These are phyloP conservation scores for Chrysopa pallens DNA, from an alignment of 1,140 invertebrate genomes.

Conservation along the genomic window DNA sequence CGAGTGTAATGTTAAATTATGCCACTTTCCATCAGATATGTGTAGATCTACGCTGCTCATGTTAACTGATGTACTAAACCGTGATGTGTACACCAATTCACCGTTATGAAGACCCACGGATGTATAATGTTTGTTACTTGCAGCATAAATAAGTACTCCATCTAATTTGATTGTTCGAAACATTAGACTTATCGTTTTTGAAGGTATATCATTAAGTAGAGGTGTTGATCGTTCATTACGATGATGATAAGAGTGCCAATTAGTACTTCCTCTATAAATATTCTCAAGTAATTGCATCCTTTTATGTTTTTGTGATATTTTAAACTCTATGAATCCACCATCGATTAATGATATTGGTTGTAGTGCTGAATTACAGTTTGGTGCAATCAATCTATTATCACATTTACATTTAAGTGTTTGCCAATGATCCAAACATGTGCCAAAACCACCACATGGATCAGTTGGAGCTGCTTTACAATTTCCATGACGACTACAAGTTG, in stretches of 20 bases:
- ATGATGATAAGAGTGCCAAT: constrained; percentile 35
- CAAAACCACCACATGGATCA: constrained; percentile 41
- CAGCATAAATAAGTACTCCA: constrained; percentile 64
- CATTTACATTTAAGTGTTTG: constrained; percentile 50
- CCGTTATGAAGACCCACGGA: constrained; percentile 55
- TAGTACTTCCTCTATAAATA: constrained; percentile 50
- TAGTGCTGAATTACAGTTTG: constrained; percentile 59
- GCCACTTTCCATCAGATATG: constrained; percentile 68
- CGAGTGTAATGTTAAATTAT: constrained; percentile 58
- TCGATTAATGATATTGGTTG: constrained; percentile 59
- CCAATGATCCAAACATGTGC: constrained; percentile 72
- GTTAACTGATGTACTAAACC: constrained; percentile 56
- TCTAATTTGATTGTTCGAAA: constrained; percentile 61
- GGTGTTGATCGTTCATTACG: constrained; percentile 13
- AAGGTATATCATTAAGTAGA: constrained; percentile 18
- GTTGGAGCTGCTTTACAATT: constrained; percentile 29
- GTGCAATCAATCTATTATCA: constrained; percentile 45
- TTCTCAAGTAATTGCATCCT: constrained; percentile 67
- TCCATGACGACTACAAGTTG: constrained; percentile 52
- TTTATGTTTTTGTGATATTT: constrained; percentile 64
- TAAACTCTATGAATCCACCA: constrained; percentile 60
- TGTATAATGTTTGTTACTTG: constrained; percentile 76
- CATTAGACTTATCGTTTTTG: constrained; percentile 59
- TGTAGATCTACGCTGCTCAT: constrained; percentile 44
- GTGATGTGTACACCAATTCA: constrained; percentile 54